Evolutionary conservation across 2,113 vertebrate species (phyloP), one percentile per base, ranked within the genome.

Genomic region (Myiozetetes cayanensis): DNA sequence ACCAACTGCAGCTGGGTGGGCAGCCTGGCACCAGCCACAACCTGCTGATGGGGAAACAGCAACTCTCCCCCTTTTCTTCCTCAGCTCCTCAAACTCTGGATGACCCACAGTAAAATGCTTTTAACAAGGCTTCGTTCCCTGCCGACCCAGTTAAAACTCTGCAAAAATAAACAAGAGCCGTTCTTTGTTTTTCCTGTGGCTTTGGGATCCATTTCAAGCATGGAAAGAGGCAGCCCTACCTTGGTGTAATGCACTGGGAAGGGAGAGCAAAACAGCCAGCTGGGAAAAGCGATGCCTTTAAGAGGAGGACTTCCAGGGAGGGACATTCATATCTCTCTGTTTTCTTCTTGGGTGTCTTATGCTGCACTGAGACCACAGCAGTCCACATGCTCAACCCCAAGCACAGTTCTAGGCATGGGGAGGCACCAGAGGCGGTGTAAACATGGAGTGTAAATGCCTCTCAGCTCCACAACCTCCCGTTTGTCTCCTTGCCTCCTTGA

Each of bases 41-140:
- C 74, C 50, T 62, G 50, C 41, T 5, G 0, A 1, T 3, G 2
- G n/a, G 52, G 50, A 75, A 90, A 68, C n/a, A 58, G 17, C 58
- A 18, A 80, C 41, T 73, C 55, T 58, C 65, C 75, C 86, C 41
- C 71, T 95, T 91, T 94, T 56, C 85, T 91, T 74, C 75, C 62
- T 87, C 81, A 87, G 96, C 89, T 92, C 87, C 93, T 97, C 97
- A 97, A 97, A 97, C 97, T 97, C 95, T 87, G 85, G 25, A 71
- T 97, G 97, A 98, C 96, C 97, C 89, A 92, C 28, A 93, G 83
- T 95, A 97, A 97, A 98, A 98, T 89, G 94, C 92, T 76, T 97
- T 96, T 97, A 97, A 98, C 94, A 93, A 97, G 96, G 78, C 73
- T 97, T 94, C 14, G 8, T 96, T 96, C 95, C 96, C 96, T 12